A percentile compares a stretch with the other conserved stretches of the same genome.
These are phyloP conservation scores for Drosophila nigrodunni DNA, from an alignment of 1,140 invertebrate species.

Conservation along the genomic window DNA sequence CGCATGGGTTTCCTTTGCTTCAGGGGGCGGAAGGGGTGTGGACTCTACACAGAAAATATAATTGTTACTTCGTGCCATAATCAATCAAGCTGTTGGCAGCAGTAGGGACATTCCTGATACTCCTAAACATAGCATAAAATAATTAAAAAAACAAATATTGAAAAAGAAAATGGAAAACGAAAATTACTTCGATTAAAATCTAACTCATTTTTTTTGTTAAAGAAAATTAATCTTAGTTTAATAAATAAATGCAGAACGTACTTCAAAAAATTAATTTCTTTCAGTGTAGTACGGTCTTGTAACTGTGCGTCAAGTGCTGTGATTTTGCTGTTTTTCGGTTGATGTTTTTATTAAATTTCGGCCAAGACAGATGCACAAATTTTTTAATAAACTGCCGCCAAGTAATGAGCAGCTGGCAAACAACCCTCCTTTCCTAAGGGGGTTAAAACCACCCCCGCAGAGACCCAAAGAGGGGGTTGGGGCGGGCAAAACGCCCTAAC, in stretches of 20 bases:
- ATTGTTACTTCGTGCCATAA: no score
- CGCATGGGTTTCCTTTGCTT: conserved; percentile 40
- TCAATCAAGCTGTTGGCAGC: no score
- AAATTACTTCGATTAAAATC: no score
- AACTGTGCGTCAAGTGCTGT: conserved; percentile 50
- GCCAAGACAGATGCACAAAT: conserved; percentile 62
- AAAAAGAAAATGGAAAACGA: no score
- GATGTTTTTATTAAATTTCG: conserved; percentile 75
- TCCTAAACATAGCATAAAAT: no score
- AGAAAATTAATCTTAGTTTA: no score
- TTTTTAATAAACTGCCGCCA: conserved; percentile 77
- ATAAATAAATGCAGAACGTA: no score
- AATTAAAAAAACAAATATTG: no score
- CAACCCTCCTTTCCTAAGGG: neutral
- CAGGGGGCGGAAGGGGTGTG: conserved; percentile 4
- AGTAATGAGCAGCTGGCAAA: conserved; percentile 52
- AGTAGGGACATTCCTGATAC: no score
- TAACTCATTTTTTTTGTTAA: no score
- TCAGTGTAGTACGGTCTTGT: neutral
- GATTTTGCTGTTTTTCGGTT: conserved; percentile 49
- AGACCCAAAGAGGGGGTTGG: neutral
- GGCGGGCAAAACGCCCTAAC: conserved; percentile 39
- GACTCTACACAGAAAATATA: no score
- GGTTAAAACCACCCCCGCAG: neutral
- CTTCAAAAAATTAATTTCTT: no score